These are phyloP conservation scores for Drosophila monieri DNA, from an alignment of 2,888 invertebrate species.

Conservation along the genomic window DNA sequence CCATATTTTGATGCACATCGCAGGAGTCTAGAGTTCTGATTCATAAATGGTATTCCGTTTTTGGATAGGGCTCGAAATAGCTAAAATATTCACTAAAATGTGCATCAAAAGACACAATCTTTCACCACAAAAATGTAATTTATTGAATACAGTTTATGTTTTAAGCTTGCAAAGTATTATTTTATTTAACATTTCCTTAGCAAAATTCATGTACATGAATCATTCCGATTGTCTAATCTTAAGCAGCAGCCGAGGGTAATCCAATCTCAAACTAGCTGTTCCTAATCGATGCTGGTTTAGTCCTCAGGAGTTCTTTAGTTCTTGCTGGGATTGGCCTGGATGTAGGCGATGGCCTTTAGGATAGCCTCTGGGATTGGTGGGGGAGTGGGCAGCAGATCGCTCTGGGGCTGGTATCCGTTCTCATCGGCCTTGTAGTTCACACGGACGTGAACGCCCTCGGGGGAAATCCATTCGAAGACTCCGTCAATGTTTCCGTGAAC, in stretches of 20 bases:
- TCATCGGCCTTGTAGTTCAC: slow-evolving; percentile 75
- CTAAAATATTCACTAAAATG: too few species aligned
- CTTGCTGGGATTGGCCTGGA: slow-evolving; percentile 63
- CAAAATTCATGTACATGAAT: slow-evolving; percentile 1
- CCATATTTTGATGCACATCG: too few species aligned
- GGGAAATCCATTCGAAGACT: slow-evolving; percentile 62
- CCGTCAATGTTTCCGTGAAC: slow-evolving; percentile 72
- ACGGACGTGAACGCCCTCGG: slow-evolving; percentile 72
- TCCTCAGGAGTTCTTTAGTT: slow-evolving; percentile 18
- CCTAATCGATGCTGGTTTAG: slow-evolving; percentile 5
- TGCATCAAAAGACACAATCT: too few species aligned
- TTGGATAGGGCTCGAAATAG: too few species aligned
- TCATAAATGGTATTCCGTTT: too few species aligned
- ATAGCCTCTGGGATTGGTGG: slow-evolving; percentile 68
- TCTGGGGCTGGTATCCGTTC: slow-evolving; percentile 73
- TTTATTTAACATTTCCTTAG: slow-evolving; percentile 20
- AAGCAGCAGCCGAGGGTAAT: slow-evolving; percentile 7
- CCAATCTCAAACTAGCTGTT: slow-evolving; percentile 3
- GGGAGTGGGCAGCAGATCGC: slow-evolving; percentile 58
- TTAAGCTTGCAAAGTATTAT: slow-evolving; percentile 15
- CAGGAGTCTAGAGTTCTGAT: too few species aligned
- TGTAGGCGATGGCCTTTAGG: slow-evolving; percentile 50
- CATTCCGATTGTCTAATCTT: neutral
- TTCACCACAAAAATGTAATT: neutral
- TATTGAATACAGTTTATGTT: neutral